Percentiles rank a stretch among this genome's conserved stretches.
These are phyloP conservation scores for Pipistrellus pygmaeus DNA, from an alignment of 2,797 vertebrate species.

Conservation along the genomic window DNA sequence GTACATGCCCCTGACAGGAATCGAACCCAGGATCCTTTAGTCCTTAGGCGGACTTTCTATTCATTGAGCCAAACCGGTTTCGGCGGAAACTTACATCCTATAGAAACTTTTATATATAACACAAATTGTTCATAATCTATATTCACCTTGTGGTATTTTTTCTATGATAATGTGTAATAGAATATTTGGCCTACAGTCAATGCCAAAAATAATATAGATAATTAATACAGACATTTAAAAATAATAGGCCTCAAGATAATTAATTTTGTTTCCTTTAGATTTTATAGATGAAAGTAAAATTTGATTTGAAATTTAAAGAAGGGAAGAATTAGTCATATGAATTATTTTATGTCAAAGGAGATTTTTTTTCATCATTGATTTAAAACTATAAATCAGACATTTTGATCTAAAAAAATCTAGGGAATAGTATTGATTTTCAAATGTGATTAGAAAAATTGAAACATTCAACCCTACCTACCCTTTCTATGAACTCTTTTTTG, in stretches of 20 bases:
- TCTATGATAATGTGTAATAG: neutral
- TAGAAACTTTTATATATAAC: neutral
- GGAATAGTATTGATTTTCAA: constrained; percentile 52
- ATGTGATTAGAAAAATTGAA: constrained; percentile 33
- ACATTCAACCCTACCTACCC: neutral
- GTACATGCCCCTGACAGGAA: no score
- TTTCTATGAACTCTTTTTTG: constrained; percentile 21
- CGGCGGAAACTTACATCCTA: neutral
- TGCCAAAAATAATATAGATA: neutral
- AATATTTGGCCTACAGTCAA: neutral
- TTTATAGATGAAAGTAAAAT: constrained; percentile 34
- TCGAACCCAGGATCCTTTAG: no score
- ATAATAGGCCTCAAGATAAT: neutral
- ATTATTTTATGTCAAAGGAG: neutral
- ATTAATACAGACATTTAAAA: constrained; percentile 23
- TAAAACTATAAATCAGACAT: constrained; percentile 22
- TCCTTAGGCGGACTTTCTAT: no score
- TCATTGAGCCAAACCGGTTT: no score
- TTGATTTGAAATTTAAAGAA: constrained; percentile 13
- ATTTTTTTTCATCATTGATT: neutral
- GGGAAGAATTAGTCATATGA: neutral
- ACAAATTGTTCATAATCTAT: neutral
- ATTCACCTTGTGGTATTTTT: neutral
- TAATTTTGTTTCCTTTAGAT: constrained; percentile 21
- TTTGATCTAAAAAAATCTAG: constrained; percentile 24